A percentile compares a stretch with the other conserved stretches of the same genome.
Conservation (phyloP, 2,113 vertebrate genomes). For the Pachycephala philippinensis region DNA sequence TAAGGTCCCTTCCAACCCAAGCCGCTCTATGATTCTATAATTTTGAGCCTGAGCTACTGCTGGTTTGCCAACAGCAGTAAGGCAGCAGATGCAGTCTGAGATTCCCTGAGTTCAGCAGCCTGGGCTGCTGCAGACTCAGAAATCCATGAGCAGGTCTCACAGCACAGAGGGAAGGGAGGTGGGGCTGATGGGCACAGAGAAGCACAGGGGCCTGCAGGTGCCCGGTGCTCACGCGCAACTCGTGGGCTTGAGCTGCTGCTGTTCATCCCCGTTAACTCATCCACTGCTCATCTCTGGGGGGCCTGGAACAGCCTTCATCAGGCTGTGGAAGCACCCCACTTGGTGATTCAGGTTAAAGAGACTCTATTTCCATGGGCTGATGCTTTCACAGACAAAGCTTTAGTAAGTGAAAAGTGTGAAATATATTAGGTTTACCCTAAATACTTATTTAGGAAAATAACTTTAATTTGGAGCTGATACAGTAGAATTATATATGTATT, state of each 20-base stretch:
- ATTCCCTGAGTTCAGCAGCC: not conserved
- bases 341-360: not conserved
- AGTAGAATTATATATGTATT: not conserved
- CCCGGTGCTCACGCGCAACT: fast-evolving
- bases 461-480: not conserved
- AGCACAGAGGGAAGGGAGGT: not conserved
- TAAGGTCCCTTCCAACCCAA: not conserved
- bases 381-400: not conserved
- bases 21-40: fast-evolving
- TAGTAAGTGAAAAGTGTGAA: not conserved
- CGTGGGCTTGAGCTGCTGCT: not conserved
- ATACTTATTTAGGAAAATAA: not conserved
- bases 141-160: not conserved
- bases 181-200: not conserved
- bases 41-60: not conserved
- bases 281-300: fast-evolving
- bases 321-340: fast-evolving
- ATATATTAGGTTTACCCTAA: not conserved
- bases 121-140: not conserved
- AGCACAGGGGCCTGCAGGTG: not conserved
- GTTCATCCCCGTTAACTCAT: fast-evolving
- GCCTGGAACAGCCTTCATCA: not conserved
- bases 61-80: not conserved
- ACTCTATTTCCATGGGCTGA: not conserved
- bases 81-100: not conserved